These are phyloP conservation scores for Neoarius graeffei DNA, from an alignment of 2,113 vertebrate species.

Conservation along the genomic window DNA sequence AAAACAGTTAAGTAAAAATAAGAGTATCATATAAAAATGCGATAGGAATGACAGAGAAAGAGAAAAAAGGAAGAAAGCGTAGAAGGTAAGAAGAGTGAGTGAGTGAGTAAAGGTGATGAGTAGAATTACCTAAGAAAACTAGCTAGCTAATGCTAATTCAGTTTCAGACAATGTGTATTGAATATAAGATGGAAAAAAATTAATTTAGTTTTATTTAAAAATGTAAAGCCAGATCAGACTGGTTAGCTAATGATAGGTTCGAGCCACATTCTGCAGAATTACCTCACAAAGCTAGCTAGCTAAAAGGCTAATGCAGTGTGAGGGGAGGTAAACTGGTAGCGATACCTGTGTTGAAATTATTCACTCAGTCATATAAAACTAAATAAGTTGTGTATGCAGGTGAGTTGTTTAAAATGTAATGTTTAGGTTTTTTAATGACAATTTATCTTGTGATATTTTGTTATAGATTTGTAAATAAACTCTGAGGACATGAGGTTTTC, in stretches of 20 bases:
- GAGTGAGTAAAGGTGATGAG: neutral
- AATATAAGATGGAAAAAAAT: neutral
- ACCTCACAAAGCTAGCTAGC: neutral
- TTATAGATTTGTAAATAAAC: neutral
- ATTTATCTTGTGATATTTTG: too few relatives aligned
- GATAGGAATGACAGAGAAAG: neutral
- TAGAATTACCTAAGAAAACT: neutral
- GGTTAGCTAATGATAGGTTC: neutral
- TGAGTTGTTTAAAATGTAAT: neutral
- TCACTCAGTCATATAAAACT: neutral
- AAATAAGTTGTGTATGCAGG: neutral
- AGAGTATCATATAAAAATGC: too few relatives aligned
- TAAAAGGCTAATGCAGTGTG: neutral
- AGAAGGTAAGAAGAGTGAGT: neutral
- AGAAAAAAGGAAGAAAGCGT: neutral
- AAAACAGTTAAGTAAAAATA: too few relatives aligned
- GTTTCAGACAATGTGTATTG: neutral
- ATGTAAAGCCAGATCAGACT: neutral
- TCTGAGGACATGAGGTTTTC: neutral
- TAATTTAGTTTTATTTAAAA: neutral
- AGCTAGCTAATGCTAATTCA: neutral
- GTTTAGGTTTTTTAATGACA: too few relatives aligned
- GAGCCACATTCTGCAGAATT: neutral
- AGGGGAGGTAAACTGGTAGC: neutral
- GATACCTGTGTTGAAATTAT: neutral